These are phyloP conservation scores for Lepidocyrtoides sp. DNA, from an alignment of 2,888 invertebrate genomes.

Conservation along the genomic window DNA sequence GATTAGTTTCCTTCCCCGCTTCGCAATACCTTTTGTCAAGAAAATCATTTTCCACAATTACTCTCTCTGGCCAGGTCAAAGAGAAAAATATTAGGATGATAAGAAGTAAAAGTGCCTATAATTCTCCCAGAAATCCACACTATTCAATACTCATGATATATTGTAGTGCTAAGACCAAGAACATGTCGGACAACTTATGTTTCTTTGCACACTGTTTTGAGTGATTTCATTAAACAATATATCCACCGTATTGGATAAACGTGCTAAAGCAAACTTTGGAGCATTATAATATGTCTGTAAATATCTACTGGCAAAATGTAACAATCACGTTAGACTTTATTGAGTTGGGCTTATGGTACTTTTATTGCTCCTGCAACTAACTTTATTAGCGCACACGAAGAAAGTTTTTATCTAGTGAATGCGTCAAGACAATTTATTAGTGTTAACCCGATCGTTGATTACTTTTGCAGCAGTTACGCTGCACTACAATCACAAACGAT, in stretches of 20 bases:
- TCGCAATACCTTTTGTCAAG: slow-evolving; percentile 34
- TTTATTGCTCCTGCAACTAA: background rate
- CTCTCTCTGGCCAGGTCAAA: no score
- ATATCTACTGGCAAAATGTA: background rate
- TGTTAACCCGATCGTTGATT: slow-evolving; percentile 50
- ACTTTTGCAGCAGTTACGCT: slow-evolving; percentile 58
- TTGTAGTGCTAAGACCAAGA: no score
- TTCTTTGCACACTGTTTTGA: background rate
- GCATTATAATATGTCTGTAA: background rate
- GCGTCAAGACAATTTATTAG: slow-evolving; percentile 2
- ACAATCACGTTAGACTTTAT: background rate
- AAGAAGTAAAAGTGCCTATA: background rate
- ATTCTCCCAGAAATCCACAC: background rate
- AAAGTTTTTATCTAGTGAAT: background rate
- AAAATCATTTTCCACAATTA: slow-evolving; percentile 61
- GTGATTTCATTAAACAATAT: slow-evolving; percentile 14
- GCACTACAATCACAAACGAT: slow-evolving; percentile 42
- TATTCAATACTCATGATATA: background rate
- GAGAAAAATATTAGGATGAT: background rate
- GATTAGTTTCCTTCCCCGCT: slow-evolving; percentile 59
- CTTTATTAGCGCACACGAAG: background rate
- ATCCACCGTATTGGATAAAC: background rate
- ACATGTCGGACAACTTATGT: slow-evolving; percentile 28
- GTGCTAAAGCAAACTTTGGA: no score
- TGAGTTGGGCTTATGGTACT: background rate